Conservation (phyloP, 2,888 invertebrate species). For the Fabriciana adippe region DNA sequence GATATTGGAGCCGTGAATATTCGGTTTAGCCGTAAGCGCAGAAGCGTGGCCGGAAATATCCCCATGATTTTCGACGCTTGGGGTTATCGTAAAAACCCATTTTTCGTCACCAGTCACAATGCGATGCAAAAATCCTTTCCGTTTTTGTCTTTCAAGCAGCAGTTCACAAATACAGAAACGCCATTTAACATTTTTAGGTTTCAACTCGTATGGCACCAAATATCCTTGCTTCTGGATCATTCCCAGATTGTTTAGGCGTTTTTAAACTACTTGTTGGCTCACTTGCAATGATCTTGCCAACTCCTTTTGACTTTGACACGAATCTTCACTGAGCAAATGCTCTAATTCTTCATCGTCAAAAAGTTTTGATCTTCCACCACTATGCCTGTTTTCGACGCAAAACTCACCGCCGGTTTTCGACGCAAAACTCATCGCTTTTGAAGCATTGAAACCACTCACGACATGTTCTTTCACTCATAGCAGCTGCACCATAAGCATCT, state of each 20-base stretch:
- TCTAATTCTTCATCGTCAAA: neutral
- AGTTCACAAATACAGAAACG: neutral
- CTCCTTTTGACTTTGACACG: neutral
- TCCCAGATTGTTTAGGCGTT: neutral
- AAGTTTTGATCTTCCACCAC: neutral
- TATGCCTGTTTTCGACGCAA: slow-evolving; percentile 11
- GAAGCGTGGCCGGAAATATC: no score
- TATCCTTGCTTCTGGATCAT: neutral
- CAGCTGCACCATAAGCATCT: neutral
- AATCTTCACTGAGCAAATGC: neutral
- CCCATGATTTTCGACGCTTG: no score
- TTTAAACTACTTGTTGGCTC: neutral
- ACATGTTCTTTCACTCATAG: slow-evolving; percentile 8
- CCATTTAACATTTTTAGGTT: neutral
- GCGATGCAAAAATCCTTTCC: no score
- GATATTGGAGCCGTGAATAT: no score
- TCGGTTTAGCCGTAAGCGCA: no score
- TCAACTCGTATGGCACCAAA: neutral
- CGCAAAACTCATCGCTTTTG: slow-evolving; percentile 19
- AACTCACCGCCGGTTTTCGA: slow-evolving; percentile 21
- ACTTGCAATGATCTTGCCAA: neutral
- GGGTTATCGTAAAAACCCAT: no score
- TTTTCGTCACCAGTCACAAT: no score
- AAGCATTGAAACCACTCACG: slow-evolving; percentile 14
- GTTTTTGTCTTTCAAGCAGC: neutral